phyloP scores from a whole-genome alignment of 2,113 vertebrate genomes.

The Gymnorhina tibicen region DNA sequence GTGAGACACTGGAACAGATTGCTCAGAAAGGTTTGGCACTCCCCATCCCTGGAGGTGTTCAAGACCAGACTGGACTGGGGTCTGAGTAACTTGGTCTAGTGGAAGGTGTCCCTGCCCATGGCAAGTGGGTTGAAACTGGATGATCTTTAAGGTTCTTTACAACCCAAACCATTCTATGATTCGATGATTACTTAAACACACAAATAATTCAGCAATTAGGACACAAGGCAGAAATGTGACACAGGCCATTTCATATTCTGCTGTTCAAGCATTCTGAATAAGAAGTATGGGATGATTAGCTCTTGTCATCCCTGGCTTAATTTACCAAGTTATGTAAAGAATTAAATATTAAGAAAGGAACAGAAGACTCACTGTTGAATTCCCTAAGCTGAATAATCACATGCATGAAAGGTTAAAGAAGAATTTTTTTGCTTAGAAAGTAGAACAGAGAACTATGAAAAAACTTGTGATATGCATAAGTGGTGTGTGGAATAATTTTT shows the following conservation, averaged over 20 bases:
- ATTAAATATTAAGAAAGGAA: not conserved
- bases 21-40: not conserved
- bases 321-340: not conserved
- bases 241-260: not conserved
- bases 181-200: not conserved
- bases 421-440: not conserved
- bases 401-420: not conserved
- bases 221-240: not conserved
- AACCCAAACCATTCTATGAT: not conserved
- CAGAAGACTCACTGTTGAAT: not conserved
- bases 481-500: not conserved
- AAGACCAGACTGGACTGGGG: not conserved
- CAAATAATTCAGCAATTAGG: not conserved
- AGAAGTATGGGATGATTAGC: not conserved
- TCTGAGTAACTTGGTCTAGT: not conserved
- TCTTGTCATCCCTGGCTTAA: not conserved
- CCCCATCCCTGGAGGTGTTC: not conserved
- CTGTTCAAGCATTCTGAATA: not conserved
- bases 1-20: not conserved
- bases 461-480: not conserved
- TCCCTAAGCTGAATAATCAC: not conserved
- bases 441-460: not conserved
- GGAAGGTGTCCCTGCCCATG: not conserved
- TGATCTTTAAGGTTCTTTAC: not conserved
- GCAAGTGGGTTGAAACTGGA: not conserved